Conservation (phyloP, 1,140 invertebrate species). For the Drosophila paulistorum region DNA sequence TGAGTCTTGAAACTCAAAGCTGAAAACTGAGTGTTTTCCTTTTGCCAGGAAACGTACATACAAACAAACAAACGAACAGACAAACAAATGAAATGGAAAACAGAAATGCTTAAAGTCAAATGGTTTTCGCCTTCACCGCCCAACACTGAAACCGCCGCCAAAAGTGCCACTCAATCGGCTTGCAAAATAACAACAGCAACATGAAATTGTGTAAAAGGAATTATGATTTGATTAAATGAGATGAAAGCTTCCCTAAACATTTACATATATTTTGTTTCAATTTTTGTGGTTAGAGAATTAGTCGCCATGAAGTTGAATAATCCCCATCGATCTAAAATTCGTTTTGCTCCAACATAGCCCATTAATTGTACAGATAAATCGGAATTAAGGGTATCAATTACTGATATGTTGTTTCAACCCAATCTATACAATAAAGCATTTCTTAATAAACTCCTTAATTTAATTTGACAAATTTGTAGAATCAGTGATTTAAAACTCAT, state of each 20-base stretch:
- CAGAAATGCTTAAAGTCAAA: slow-evolving; percentile 43
- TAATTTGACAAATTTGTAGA: too few relatives aligned
- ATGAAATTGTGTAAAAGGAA: slow-evolving; percentile 6
- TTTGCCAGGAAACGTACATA: not conserved
- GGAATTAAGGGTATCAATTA: slow-evolving; percentile 8
- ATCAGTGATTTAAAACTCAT: too few relatives aligned
- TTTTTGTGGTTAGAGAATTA: slow-evolving; percentile 1
- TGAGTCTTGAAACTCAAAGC: not conserved
- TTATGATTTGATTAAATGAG: slow-evolving; percentile 26
- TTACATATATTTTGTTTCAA: not conserved
- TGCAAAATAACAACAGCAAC: slow-evolving; percentile 3
- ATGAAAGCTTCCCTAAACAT: slow-evolving; percentile 33
- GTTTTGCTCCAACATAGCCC: not conserved
- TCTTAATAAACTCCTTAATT: too few relatives aligned
- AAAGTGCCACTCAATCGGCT: slow-evolving; percentile 9
- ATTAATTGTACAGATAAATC: not conserved
- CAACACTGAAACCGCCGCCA: not conserved
- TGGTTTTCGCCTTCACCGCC: slow-evolving; percentile 17
- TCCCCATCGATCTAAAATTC: not conserved
- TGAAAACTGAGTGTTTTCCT: not conserved
- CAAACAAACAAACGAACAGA: not conserved
- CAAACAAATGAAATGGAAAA: slow-evolving; percentile 25
- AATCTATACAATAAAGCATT: too few relatives aligned
- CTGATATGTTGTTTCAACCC: too few relatives aligned
- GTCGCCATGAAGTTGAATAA: slow-evolving; percentile 5